phyloP scores from a whole-genome alignment of 30 jellyfish, hydroid and myxozoan genomes.

The Phacellophora camtschatica region DNA sequence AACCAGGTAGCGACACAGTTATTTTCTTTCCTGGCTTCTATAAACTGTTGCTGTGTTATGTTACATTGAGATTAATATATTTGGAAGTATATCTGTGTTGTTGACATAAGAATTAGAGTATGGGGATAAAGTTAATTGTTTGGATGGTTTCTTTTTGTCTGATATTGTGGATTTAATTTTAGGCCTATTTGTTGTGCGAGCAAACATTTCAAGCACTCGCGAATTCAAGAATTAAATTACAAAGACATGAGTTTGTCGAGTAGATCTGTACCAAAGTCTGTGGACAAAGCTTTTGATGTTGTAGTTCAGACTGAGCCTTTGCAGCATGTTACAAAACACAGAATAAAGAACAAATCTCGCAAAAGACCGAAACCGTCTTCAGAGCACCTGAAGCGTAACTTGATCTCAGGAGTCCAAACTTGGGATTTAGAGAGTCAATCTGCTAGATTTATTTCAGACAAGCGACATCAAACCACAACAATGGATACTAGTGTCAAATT shows the following conservation, averaged over 20 bases:
- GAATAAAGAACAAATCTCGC: slow-evolving; percentile 47
- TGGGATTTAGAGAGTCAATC: neutral
- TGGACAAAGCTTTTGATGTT: slow-evolving; percentile 57
- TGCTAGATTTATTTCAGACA: neutral
- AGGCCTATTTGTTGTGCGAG: neutral
- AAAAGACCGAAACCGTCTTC: slow-evolving; percentile 41
- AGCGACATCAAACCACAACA: too few species aligned
- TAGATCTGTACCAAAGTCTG: neutral
- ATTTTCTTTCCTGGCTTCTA: too few species aligned
- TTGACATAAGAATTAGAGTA: too few species aligned
- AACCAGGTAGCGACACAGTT: too few species aligned
- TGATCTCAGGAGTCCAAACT: neutral
- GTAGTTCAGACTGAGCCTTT: slow-evolving; percentile 41
- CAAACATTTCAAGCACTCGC: slow-evolving; percentile 32
- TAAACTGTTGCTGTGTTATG: too few species aligned
- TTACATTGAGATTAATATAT: too few species aligned
- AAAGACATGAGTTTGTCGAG: neutral
- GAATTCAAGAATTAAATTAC: neutral
- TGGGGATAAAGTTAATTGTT: too few species aligned
- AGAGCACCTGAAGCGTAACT: slow-evolving; percentile 29
- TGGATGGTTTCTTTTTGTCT: neutral
- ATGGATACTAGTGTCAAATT: neutral
- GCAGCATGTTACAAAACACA: slow-evolving; percentile 49
- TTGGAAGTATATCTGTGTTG: too few species aligned
- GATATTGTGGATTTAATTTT: neutral